Base-by-base conservation (phyloP, 2,797 vertebrate genomes). In the Protosalanx chinensis region DNA sequence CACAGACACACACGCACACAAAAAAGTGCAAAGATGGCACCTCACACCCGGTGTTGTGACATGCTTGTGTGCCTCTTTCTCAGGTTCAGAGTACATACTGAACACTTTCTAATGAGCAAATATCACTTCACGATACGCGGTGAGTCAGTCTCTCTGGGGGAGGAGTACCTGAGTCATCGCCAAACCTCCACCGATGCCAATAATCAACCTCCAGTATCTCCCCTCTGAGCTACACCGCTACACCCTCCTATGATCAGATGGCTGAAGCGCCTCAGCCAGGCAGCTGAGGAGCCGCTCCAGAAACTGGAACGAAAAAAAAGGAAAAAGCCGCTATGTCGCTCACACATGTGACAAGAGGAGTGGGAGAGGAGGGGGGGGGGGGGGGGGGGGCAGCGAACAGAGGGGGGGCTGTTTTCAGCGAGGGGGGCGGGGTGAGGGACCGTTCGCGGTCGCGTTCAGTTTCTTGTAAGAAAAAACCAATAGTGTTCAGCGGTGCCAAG, bases 101-200 rank as follows among this genome's bases (percentile, higher is more conserved):
- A 81, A 81, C 69, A 66, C 74, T 72, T 80, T 79, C 76, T 79
- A 79, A 85, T 73, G 78, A 85, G 80, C 63, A 79, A 83, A 79
- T 81, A 73, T 78, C 78, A 78, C 81, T 77, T 76, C 72, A 71
- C 76, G 78, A 69, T 68, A 62, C 66, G 51, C 53, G 18, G 62
- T 84, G 81, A 85, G 67, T 83, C 84, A 85, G 62, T 41, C 62
- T 62, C 69, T 83, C 79, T 82, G 84, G 82, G 75, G 81, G 84
- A 79, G 84, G 82, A 80, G 82, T 79, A 82, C 78, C 84, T 82
- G 76, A 82, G 67, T 85, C 81, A 85, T 81, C 79, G 81, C 68
- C 68, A 72, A 82, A 81, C 68, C 72, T 60, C 53, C n/a, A 72
- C 46, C 8, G 7, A 59, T 83, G 67, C 70, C 70, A 75, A 73